Evolutionary conservation across 1,140 invertebrate genomes (phyloP).

Genomic region (Orchestia grillus): DNA sequence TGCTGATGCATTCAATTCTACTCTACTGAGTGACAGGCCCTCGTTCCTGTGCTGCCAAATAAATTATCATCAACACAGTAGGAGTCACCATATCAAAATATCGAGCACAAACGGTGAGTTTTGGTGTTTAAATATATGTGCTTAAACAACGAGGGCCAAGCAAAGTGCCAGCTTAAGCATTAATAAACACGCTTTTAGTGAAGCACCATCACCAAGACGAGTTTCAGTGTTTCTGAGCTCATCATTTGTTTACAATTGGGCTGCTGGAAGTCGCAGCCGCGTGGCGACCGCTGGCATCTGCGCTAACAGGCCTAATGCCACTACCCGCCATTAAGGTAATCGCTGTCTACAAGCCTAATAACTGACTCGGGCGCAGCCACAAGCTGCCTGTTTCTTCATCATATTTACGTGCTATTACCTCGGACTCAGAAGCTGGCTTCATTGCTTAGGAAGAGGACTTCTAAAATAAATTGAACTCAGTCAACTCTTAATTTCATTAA

Average conservation of each 20-base stretch:
- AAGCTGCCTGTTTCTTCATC: neutral
- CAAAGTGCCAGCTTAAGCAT: neutral
- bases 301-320: conserved; percentile 50
- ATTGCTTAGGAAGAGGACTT: neutral
- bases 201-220: neutral
- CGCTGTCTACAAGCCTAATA: conserved; percentile 42
- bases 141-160: too few species aligned
- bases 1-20: too few species aligned
- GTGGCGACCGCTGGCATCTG: conserved; percentile 16
- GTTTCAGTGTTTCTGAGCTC: neutral
- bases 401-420: conserved; percentile 9
- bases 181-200: neutral
- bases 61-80: too few species aligned
- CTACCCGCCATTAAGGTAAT: conserved; percentile 50
- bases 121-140: too few species aligned
- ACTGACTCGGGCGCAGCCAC: conserved; percentile 40
- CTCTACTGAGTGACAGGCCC: too few species aligned
- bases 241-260: neutral
- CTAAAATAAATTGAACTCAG: neutral
- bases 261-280: neutral
- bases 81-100: too few species aligned
- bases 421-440: neutral
- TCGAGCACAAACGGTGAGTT: too few species aligned
- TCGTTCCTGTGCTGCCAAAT: too few species aligned
- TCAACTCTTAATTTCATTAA: neutral